phyloP scores from a whole-genome alignment of 2,888 invertebrate species.

The Epicampocera succincta region DNA sequence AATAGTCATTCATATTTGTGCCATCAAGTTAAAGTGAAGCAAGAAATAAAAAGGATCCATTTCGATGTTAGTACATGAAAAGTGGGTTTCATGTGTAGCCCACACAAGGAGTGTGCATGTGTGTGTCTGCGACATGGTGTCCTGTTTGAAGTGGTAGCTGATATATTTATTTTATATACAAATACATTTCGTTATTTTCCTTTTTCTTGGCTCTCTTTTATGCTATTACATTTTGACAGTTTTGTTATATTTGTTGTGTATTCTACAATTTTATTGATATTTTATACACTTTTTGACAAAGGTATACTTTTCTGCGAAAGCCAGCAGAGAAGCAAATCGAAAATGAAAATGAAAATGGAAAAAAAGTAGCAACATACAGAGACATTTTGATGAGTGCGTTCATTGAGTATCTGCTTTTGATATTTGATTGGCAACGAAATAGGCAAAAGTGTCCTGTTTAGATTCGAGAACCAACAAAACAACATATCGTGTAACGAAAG shows the following conservation, averaged over 20 bases:
- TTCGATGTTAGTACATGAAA: background rate
- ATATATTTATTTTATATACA: constrained; percentile 33
- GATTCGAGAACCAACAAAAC: constrained; percentile 36
- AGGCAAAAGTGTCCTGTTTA: constrained; percentile 64
- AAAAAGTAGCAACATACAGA: background rate
- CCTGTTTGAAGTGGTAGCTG: constrained; percentile 58
- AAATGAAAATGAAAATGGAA: background rate
- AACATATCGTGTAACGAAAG: background rate
- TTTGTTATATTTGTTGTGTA: constrained; percentile 54
- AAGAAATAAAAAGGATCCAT: constrained; percentile 29
- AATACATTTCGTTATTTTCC: constrained; percentile 15
- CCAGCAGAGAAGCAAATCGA: background rate
- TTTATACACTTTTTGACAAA: constrained; percentile 58
- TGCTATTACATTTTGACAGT: constrained; percentile 62
- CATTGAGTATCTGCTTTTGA: constrained; percentile 68
- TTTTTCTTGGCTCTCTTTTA: constrained; percentile 1
- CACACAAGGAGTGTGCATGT: background rate
- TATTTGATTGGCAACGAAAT: constrained; percentile 68
- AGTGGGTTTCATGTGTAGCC: background rate
- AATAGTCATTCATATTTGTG: constrained; percentile 57
- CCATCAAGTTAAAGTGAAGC: constrained; percentile 16
- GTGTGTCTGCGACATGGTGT: constrained; percentile 36
- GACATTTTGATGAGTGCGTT: constrained; percentile 63
- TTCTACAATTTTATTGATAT: constrained; percentile 65
- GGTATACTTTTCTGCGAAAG: background rate